Evolutionary conservation across 2,113 vertebrate genomes (phyloP).

Genomic region (Pangasianodon hypophthalmus): DNA sequence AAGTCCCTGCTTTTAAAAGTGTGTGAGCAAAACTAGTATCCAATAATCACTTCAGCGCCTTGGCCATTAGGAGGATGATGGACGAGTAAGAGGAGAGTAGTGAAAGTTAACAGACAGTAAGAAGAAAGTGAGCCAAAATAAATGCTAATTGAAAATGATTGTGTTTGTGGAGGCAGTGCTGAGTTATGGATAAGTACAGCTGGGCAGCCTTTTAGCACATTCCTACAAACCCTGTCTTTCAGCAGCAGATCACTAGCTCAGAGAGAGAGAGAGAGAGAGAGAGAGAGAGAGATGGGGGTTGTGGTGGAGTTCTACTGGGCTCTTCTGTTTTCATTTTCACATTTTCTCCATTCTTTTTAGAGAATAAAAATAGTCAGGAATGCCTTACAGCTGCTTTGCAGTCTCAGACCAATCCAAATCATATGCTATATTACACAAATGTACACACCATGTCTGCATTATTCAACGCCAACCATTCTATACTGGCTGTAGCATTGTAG

Average conservation of each 20-base stretch:
- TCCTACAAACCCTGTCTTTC: conserved; percentile 34
- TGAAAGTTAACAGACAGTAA: neutral
- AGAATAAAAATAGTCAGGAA: conserved; percentile 45
- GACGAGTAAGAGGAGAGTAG: neutral
- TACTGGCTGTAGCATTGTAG: neutral
- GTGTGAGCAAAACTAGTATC: conserved; percentile 27
- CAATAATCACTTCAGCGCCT: conserved; percentile 15
- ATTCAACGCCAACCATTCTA: neutral
- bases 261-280: conserved; percentile 6
- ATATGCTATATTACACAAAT: conserved; percentile 2
- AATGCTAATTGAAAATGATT: neutral
- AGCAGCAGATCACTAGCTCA: conserved; percentile 23
- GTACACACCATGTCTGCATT: neutral
- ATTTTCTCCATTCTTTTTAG: conserved; percentile 38
- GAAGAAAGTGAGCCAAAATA: neutral
- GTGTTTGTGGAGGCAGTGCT: conserved; percentile 41
- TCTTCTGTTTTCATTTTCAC: conserved; percentile 20
- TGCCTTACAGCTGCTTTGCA: conserved; percentile 43
- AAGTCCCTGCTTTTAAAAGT: conserved; percentile 5
- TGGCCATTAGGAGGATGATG: neutral
- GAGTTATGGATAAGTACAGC: conserved; percentile 47
- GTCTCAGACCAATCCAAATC: conserved; percentile 32
- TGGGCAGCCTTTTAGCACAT: conserved; percentile 34
- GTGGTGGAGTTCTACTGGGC: neutral
- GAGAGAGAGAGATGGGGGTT: conserved; percentile 20